phyloP scores from a whole-genome alignment of 2,113 vertebrate species.

The Anhinga anhinga region DNA sequence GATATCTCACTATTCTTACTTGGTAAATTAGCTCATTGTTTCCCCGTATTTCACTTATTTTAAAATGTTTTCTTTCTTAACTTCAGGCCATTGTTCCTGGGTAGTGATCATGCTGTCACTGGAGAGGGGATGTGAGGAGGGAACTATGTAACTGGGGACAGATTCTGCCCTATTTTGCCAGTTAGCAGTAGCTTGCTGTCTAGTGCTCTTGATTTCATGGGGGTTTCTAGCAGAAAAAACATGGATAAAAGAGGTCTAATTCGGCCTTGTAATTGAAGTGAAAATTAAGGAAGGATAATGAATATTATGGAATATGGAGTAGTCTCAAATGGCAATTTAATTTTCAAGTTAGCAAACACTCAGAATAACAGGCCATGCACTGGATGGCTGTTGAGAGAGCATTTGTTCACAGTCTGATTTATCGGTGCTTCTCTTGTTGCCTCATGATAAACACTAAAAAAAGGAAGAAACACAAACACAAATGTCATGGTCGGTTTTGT shows the following conservation, averaged over 20 bases:
- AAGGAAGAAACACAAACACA: background rate
- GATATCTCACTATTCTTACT: background rate
- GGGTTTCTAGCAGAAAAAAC: background rate
- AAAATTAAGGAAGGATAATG: background rate
- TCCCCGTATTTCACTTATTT: background rate
- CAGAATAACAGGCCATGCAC: background rate
- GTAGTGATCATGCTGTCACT: background rate
- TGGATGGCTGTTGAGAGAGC: conserved; percentile 36
- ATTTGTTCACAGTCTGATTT: conserved; percentile 57
- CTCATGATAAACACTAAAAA: background rate
- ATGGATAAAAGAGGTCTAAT: background rate
- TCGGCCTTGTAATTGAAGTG: background rate
- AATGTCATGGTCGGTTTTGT: background rate
- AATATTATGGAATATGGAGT: background rate
- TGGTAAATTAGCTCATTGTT: conserved; percentile 5
- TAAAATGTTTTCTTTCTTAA: conserved; percentile 15
- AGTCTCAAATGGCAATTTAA: background rate
- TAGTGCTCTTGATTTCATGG: background rate
- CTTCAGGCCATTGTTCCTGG: background rate
- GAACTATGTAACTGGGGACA: background rate
- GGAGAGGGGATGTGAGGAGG: background rate
- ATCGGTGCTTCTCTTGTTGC: conserved; percentile 23
- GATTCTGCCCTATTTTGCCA: background rate
- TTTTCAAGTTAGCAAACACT: conserved; percentile 1
- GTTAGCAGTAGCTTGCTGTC: background rate